Percentiles rank a stretch among this genome's conserved stretches.
Conservation (phyloP, 2,113 vertebrate genomes). For the Laticauda laticaudata region DNA sequence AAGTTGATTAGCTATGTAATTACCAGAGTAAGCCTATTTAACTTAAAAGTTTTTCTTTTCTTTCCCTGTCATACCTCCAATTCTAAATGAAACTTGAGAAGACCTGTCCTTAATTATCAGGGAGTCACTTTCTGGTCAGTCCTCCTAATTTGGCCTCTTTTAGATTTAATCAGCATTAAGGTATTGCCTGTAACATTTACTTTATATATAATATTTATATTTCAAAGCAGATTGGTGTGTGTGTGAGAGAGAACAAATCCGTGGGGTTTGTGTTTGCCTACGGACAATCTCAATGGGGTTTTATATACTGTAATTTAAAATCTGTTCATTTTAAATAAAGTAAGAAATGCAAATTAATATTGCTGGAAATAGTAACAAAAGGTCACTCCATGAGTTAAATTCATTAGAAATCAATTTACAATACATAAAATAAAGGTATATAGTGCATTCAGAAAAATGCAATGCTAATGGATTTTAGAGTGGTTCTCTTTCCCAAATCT, state of each 20-base stretch:
- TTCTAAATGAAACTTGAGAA: no score
- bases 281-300: not conserved
- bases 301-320: not conserved
- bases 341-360: conserved; percentile 79
- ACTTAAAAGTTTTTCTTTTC: no score
- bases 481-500: conserved; percentile 67
- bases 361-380: no score
- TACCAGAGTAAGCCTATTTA: no score
- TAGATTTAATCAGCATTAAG: no score
- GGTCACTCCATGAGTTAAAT: conserved; percentile 67
- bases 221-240: conserved; percentile 67
- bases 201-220: no score
- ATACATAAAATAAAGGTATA: conserved; percentile 76
- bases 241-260: not conserved
- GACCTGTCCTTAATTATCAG: no score
- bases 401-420: conserved; percentile 87
- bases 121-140: no score
- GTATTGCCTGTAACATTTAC: no score
- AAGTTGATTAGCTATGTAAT: no score
- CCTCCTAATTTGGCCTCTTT: no score
- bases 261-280: not conserved
- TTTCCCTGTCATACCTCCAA: no score
- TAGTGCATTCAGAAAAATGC: conserved; percentile 82
- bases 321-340: conserved; percentile 49
- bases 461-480: conserved; percentile 81